Evolutionary conservation across 2,888 invertebrate species (phyloP), one percentile per base, ranked within the genome.

Genomic region (Oscheius onirici): DNA sequence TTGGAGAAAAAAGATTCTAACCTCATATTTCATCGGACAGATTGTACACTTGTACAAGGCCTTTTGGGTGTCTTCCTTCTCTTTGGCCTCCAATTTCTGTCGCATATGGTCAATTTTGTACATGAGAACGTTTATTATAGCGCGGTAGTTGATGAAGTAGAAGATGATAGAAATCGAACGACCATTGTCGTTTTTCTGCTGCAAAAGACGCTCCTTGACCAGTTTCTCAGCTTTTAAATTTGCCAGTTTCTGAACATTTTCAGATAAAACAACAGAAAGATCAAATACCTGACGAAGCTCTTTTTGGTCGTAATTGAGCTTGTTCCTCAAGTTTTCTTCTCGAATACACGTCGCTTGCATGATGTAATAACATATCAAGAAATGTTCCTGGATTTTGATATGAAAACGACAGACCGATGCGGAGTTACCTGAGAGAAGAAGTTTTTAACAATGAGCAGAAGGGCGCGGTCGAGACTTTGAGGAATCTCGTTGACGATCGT

Each of bases 81-180:
- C 87, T 11, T 81, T 71, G 8, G 79, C 73, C 69, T 87, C 86
- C 65, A 87, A 72, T 71, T 84, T 85, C 61, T 81, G 80, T 43
- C 83, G 75, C 82, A 87, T 87, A 68, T 88, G 87, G 75, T 87
- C 87, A 40, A 88, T 75, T 76, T 87, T 87, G 74, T 86, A 87
- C 71, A 83, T 86, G 44, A 86, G 75, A 17, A 87, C 87, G 69
- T 87, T 88, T 20, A 87, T 65, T 28, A 86, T 75, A 8, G 85
- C 84, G 10, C 86, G 81, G 72, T 87, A 87, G 71, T 87, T 88
- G 61, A 87, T 82, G 75, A 83, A 86, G 72, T 87, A 87, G 73
- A 87, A 87, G 52, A 81, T 83, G 61, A 83, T 72, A 8, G 78
- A 71, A 20, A 61, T 28, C 49, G 69, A 74, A 13, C 75, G 69